These are phyloP conservation scores for Oophaga sylvatica DNA, from an alignment of 2,797 vertebrate genomes.

Conservation along the genomic window DNA sequence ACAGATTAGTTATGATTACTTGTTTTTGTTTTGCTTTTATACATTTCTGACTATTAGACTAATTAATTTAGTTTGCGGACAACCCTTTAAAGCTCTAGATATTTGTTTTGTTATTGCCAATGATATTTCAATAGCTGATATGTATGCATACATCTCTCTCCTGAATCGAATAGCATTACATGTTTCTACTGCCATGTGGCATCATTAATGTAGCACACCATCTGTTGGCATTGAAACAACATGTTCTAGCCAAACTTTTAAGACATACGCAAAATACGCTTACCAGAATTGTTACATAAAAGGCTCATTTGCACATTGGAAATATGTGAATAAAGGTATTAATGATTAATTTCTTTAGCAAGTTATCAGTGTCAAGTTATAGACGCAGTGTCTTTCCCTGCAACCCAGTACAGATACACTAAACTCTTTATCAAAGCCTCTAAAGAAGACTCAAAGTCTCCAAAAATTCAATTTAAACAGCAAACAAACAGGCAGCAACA, in stretches of 20 bases:
- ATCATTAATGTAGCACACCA: neutral
- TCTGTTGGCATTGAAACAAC: constrained; percentile 1
- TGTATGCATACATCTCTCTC: neutral
- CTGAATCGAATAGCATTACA: neutral
- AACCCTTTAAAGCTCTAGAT: too few relatives aligned
- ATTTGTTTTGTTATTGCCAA: neutral
- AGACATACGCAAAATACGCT: neutral
- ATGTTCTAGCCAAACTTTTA: neutral
- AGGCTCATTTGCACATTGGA: neutral
- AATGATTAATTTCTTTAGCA: neutral
- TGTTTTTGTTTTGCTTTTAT: too few relatives aligned
- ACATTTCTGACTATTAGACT: too few relatives aligned
- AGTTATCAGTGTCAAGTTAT: neutral
- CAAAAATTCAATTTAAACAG: too few relatives aligned
- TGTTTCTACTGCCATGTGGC: neutral
- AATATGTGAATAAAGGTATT: too few relatives aligned
- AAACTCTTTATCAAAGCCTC: too few relatives aligned
- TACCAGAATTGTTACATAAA: neutral
- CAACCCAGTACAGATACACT: too few relatives aligned
- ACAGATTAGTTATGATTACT: too few relatives aligned
- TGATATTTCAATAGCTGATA: neutral
- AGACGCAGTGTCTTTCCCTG: neutral
- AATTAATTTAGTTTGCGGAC: too few relatives aligned
- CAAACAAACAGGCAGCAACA: too few relatives aligned
- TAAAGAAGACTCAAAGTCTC: too few relatives aligned